These are phyloP conservation scores for Tetragonisca angustula DNA, from an alignment of 2,888 invertebrate species.

Conservation along the genomic window DNA sequence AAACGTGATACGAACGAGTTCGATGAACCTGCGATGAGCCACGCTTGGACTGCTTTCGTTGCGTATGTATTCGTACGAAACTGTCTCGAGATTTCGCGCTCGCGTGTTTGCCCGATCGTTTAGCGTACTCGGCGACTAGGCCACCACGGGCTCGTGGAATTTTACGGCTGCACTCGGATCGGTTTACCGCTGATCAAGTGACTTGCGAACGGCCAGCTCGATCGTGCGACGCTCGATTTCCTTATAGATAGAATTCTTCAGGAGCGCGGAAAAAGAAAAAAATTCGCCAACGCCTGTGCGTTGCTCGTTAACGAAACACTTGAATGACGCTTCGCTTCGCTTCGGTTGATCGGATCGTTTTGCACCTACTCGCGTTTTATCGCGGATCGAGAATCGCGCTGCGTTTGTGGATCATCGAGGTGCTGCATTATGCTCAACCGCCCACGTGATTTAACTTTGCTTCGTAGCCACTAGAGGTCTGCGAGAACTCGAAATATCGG, in stretches of 20 bases:
- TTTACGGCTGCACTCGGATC: constrained; percentile 38
- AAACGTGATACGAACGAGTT: constrained; percentile 62
- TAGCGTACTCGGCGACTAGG: constrained; percentile 35
- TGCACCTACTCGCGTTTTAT: constrained; percentile 11
- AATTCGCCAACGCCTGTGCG: constrained; percentile 15
- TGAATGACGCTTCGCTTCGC: background rate
- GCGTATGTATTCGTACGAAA: constrained; percentile 9
- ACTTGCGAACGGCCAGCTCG: background rate
- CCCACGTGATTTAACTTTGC: constrained; percentile 22
- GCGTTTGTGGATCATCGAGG: background rate
- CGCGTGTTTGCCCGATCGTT: constrained; percentile 5
- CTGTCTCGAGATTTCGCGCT: constrained; percentile 4
- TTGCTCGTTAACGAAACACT: background rate
- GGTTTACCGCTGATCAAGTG: constrained; percentile 52
- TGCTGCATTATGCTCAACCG: constrained; percentile 11
- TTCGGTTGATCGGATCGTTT: constrained; percentile 10
- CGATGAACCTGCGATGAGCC: constrained; percentile 48
- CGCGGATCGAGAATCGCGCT: background rate
- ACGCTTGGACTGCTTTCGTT: constrained; percentile 6
- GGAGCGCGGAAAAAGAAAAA: background rate
- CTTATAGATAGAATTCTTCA: background rate
- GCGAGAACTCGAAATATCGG: too few relatives aligned
- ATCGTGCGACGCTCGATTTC: constrained; percentile 1
- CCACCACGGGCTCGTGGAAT: constrained; percentile 17
- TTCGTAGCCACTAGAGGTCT: too few relatives aligned